A percentile compares a stretch with the other conserved stretches of the same genome.
These are phyloP conservation scores for Python bivittatus DNA, from an alignment of 2,113 vertebrate genomes.

Conservation along the genomic window DNA sequence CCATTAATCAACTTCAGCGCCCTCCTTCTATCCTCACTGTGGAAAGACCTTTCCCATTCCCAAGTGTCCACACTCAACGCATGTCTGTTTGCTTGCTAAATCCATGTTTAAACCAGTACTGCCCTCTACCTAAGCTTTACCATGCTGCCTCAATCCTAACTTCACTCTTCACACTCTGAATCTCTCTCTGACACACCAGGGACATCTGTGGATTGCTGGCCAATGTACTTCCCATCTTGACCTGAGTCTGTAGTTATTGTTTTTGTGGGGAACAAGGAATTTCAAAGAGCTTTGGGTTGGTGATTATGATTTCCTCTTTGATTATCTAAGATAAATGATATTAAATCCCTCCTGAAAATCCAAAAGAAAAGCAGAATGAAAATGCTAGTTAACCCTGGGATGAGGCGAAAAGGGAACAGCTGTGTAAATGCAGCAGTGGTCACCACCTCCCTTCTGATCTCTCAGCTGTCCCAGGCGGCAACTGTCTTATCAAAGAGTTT, in stretches of 20 bases:
- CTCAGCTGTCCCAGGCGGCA: slow-evolving; percentile 32
- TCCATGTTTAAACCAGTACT: not conserved
- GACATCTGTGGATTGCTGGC: not conserved
- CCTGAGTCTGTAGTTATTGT: not conserved
- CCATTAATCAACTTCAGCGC: not conserved
- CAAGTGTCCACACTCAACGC: not conserved
- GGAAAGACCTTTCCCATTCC: not conserved
- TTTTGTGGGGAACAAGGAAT: not conserved
- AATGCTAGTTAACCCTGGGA: slow-evolving; percentile 32
- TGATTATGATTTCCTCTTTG: not conserved
- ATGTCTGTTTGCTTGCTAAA: not conserved
- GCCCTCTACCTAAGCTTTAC: slow-evolving; percentile 8
- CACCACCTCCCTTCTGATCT: slow-evolving; percentile 27
- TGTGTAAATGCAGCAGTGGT: slow-evolving; percentile 27
- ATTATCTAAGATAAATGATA: not conserved
- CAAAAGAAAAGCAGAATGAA: slow-evolving; percentile 20
- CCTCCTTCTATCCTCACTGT: not conserved
- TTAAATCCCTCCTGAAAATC: slow-evolving; percentile 20
- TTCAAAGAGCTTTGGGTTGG: not conserved
- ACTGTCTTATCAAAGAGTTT: slow-evolving; percentile 37
- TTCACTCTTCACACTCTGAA: not conserved
- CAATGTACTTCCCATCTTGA: not conserved
- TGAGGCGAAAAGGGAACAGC: slow-evolving; percentile 33
- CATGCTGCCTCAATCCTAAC: not conserved
- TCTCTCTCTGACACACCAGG: not conserved